phyloP scores from a whole-genome alignment of 1,140 invertebrate species.

The Lamellibrachia luymesi region DNA sequence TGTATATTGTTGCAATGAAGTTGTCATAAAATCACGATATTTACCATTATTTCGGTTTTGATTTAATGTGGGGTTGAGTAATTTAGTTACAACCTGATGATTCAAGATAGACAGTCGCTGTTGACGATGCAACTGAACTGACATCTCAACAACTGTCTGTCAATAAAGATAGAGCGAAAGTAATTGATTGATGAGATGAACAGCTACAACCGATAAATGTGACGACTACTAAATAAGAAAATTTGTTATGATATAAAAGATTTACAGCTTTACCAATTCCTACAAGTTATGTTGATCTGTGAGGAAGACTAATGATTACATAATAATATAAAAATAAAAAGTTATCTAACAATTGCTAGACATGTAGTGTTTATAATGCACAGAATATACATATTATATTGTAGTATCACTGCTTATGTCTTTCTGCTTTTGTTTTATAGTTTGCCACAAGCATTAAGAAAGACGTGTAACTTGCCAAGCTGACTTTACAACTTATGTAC shows the following conservation, averaged over 20 bases:
- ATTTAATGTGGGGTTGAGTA: too few species aligned
- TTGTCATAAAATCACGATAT: too few species aligned
- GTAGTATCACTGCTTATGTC: not conserved
- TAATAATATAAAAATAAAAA: not conserved
- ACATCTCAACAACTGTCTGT: too few species aligned
- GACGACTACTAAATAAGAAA: not conserved
- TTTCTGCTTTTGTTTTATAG: not conserved
- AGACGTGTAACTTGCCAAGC: not conserved
- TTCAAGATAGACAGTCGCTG: too few species aligned
- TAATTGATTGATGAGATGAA: too few species aligned
- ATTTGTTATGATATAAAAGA: not conserved
- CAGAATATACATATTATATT: not conserved
- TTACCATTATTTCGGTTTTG: too few species aligned
- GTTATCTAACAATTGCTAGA: not conserved
- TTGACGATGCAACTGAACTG: too few species aligned
- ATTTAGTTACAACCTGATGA: too few species aligned
- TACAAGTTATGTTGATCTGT: not conserved
- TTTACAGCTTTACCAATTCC: not conserved
- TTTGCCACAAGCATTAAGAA: not conserved
- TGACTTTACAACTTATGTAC: not conserved
- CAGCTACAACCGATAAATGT: not conserved
- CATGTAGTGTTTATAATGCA: conserved; percentile 1
- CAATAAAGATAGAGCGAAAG: too few species aligned
- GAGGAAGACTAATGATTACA: not conserved
- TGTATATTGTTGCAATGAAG: too few species aligned